Evolutionary conservation across 2,888 invertebrate genomes (phyloP).

Genomic region (Dryobota labecula): DNA sequence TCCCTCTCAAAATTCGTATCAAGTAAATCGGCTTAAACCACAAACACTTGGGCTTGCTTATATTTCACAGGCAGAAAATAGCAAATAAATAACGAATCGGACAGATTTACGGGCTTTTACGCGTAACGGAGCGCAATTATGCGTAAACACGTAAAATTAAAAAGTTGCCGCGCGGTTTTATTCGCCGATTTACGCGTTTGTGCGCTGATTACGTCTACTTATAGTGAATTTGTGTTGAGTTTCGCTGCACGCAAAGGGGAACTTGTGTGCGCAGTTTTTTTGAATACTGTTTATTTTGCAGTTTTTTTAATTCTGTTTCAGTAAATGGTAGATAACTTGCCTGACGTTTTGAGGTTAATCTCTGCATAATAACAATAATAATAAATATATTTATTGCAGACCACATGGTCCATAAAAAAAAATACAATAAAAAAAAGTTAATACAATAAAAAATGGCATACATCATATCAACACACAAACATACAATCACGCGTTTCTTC

Average conservation of each 20-base stretch:
- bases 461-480: too few species aligned
- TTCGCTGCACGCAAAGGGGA: constrained; percentile 37
- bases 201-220: constrained; percentile 61
- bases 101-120: constrained; percentile 75
- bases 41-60: constrained; percentile 68
- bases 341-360: too few species aligned
- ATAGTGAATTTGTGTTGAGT: constrained; percentile 51
- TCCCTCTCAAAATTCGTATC: constrained; percentile 31
- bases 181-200: constrained; percentile 51
- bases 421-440: too few species aligned
- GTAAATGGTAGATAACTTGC: neutral
- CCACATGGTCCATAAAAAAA: too few species aligned
- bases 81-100: constrained; percentile 76
- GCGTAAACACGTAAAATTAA: constrained; percentile 79
- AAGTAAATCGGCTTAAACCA: constrained; percentile 48
- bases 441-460: too few species aligned
- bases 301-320: neutral
- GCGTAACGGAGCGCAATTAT: constrained; percentile 74
- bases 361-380: too few species aligned
- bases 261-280: constrained; percentile 1
- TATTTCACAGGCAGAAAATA: constrained; percentile 67
- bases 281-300: neutral
- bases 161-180: constrained; percentile 68
- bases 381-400: too few species aligned
- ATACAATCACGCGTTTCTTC: too few species aligned